Evolutionary conservation across 2,888 invertebrate species (phyloP).

Genomic region (Alcis repandata): DNA sequence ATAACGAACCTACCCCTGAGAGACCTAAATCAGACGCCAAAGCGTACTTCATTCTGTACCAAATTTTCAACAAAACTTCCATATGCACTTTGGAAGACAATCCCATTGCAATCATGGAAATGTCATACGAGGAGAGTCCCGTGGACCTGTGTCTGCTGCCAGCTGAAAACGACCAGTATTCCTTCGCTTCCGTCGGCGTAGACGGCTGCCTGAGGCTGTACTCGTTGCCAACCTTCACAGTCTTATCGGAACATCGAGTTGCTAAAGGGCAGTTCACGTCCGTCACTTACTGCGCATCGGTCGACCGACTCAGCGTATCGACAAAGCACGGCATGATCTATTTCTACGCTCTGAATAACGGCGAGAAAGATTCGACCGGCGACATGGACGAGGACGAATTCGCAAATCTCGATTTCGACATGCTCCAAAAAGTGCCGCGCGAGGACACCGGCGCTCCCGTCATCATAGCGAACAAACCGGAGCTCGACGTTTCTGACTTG

Average conservation of each 20-base stretch:
- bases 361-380: slow-evolving; percentile 90
- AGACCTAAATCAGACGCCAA: slow-evolving; percentile 67
- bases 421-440: slow-evolving; percentile 74
- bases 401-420: slow-evolving; percentile 79
- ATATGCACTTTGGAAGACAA: slow-evolving; percentile 83
- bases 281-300: slow-evolving; percentile 94
- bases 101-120: slow-evolving; percentile 87
- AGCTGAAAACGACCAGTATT: slow-evolving; percentile 82
- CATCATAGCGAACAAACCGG: slow-evolving; percentile 87
- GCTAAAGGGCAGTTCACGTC: slow-evolving; percentile 92
- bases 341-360: slow-evolving; percentile 92
- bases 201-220: slow-evolving; percentile 92
- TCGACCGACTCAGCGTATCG: slow-evolving; percentile 94
- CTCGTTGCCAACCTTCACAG: slow-evolving; percentile 89
- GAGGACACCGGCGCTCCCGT: slow-evolving; percentile 72
- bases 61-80: slow-evolving; percentile 73
- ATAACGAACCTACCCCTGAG: slow-evolving; percentile 60
- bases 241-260: slow-evolving; percentile 89
- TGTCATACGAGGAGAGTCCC: slow-evolving; percentile 89
- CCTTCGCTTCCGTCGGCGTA: slow-evolving; percentile 90
- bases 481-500: slow-evolving; percentile 87
- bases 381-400: slow-evolving; percentile 91
- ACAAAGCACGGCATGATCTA: slow-evolving; percentile 93
- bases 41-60: slow-evolving; percentile 75
- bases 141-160: slow-evolving; percentile 90